Conservation (phyloP, 2,113 vertebrate species). For the Tauraco erythrolophus region DNA sequence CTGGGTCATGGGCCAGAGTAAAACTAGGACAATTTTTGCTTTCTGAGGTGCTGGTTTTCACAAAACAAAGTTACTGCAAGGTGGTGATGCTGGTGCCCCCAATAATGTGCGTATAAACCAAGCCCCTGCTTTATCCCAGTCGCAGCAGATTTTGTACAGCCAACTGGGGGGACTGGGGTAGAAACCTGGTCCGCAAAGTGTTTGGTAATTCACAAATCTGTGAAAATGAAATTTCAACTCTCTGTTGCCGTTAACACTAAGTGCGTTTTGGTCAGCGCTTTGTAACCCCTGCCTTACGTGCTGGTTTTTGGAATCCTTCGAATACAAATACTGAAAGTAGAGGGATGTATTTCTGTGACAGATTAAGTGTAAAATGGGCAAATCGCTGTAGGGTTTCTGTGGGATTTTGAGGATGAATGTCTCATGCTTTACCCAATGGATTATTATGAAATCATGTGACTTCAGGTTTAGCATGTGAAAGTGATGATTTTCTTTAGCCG, state of each 20-base stretch:
- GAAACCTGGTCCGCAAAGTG: not conserved
- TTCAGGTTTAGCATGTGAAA: not conserved
- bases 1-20: not conserved
- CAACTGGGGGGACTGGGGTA: not conserved
- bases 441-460: not conserved
- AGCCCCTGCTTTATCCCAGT: not conserved
- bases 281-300: not conserved
- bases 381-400: not conserved
- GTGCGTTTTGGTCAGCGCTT: not conserved
- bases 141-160: not conserved
- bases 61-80: not conserved
- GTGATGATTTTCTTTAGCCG: not conserved
- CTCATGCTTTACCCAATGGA: not conserved
- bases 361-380: not conserved
- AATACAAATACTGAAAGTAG: not conserved
- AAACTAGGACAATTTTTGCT: not conserved
- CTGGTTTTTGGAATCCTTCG: not conserved
- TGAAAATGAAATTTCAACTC: not conserved
- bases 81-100: not conserved
- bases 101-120: accelerated
- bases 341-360: not conserved
- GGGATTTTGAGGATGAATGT: not conserved
- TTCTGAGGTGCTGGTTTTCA: not conserved
- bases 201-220: not conserved
- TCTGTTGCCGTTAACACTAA: not conserved